Conservation (phyloP, 2,797 vertebrate species). For the Pogonophryne albipinna region DNA sequence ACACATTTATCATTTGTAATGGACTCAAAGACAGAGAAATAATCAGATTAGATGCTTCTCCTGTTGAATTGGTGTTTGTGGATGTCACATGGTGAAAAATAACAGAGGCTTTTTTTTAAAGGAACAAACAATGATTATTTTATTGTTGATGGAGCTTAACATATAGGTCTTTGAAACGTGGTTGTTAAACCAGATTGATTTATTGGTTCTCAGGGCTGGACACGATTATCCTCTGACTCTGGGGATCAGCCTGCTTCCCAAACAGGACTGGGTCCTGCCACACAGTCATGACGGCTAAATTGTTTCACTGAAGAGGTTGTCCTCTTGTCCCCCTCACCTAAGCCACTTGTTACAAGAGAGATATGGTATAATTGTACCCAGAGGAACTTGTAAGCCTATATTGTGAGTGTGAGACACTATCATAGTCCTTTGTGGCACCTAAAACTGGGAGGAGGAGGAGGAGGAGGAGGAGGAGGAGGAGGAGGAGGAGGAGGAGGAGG, state of each 20-base stretch:
- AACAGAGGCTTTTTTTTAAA: slow-evolving; percentile 4
- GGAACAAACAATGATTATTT: slow-evolving; percentile 27
- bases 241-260: slow-evolving; percentile 87
- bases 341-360: slow-evolving; percentile 77
- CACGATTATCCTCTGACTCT: slow-evolving; percentile 91
- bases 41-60: background rate
- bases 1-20: slow-evolving; percentile 47
- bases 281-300: slow-evolving; percentile 88
- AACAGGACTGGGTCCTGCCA: slow-evolving; percentile 88
- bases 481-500: slow-evolving; percentile 38
- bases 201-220: slow-evolving; percentile 91
- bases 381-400: slow-evolving; percentile 83
- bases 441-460: slow-evolving; percentile 59
- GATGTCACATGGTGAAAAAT: slow-evolving; percentile 28
- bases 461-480: slow-evolving; percentile 14
- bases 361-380: slow-evolving; percentile 81
- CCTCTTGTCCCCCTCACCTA: slow-evolving; percentile 74
- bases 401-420: slow-evolving; percentile 69
- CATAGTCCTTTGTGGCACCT: slow-evolving; percentile 77
- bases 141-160: slow-evolving; percentile 86
- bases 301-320: slow-evolving; percentile 84
- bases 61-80: slow-evolving; percentile 13
- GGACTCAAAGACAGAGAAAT: slow-evolving; percentile 17
- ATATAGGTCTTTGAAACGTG: slow-evolving; percentile 86
- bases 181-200: slow-evolving; percentile 94